These are phyloP conservation scores for Ariolimax columbianus DNA, from an alignment of 2,888 invertebrate genomes.

Conservation along the genomic window DNA sequence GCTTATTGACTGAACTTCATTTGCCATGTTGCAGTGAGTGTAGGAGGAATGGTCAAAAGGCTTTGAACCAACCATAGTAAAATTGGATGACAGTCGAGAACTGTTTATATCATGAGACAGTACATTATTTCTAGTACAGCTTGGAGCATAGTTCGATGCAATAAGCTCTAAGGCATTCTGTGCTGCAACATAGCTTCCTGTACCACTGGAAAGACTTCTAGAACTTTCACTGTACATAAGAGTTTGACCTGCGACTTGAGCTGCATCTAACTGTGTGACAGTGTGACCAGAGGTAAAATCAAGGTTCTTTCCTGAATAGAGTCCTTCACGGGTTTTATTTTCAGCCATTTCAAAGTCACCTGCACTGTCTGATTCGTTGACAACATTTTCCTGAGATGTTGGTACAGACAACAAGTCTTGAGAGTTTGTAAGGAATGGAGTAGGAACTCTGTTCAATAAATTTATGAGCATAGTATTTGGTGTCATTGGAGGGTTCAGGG, in stretches of 20 bases:
- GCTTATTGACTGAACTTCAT: not conserved
- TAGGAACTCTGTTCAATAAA: slow-evolving; percentile 50
- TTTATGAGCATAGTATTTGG: slow-evolving; percentile 51
- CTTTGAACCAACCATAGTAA: slow-evolving; percentile 28
- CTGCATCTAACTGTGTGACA: slow-evolving; percentile 1
- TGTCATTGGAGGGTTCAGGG: slow-evolving; percentile 49
- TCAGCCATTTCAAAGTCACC: slow-evolving; percentile 23
- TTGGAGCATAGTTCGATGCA: slow-evolving; percentile 39
- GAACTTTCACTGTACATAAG: slow-evolving; percentile 35
- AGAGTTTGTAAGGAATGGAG: slow-evolving; percentile 46
- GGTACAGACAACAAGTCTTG: slow-evolving; percentile 45
- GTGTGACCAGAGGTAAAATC: slow-evolving; percentile 6
- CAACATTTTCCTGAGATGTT: slow-evolving; percentile 42
- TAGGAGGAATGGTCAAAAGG: slow-evolving; percentile 19
- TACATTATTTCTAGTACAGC: slow-evolving; percentile 1
- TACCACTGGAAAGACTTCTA: not conserved
- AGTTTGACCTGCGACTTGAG: not conserved
- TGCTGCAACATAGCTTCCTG: slow-evolving; percentile 19
- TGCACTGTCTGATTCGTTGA: slow-evolving; percentile 9
- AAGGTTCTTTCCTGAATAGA: slow-evolving; percentile 27
- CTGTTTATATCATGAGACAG: slow-evolving; percentile 15
- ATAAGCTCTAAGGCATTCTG: slow-evolving; percentile 42
- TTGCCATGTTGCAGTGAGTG: slow-evolving; percentile 1
- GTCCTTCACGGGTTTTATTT: slow-evolving; percentile 13
- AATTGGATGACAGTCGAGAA: slow-evolving; percentile 16